Evolutionary conservation across 2,113 vertebrate genomes (phyloP).

Genomic region (Pachyramphus minor): DNA sequence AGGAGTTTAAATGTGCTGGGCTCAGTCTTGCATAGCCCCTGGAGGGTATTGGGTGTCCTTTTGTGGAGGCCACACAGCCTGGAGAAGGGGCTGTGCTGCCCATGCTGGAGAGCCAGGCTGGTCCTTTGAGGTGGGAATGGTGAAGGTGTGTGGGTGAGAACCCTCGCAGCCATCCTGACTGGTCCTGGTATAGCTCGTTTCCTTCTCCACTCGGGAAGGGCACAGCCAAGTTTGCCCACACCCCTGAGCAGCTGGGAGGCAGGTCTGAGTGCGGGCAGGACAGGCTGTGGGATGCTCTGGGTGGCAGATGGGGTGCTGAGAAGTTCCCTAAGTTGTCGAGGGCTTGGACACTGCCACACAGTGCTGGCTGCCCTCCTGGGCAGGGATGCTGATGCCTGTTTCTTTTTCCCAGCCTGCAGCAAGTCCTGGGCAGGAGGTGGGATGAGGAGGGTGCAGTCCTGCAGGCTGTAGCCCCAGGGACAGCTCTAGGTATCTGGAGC

Average conservation of each 20-base stretch:
- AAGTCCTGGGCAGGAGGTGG: not conserved
- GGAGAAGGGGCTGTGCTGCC: not conserved
- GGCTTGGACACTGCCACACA: rapidly evolving
- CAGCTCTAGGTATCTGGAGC: not conserved
- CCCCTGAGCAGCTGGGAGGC: not conserved
- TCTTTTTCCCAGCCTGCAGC: not conserved
- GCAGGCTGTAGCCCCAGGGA: too few relatives aligned
- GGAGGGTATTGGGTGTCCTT: not conserved
- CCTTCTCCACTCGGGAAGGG: rapidly evolving
- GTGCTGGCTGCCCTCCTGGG: not conserved
- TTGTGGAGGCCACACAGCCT: rapidly evolving
- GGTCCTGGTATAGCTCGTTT: rapidly evolving
- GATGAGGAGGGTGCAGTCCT: not conserved
- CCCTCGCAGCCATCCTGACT: rapidly evolving
- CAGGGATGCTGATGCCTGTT: rapidly evolving
- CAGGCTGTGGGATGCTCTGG: not conserved
- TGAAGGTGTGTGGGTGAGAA: not conserved
- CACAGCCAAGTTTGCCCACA: rapidly evolving
- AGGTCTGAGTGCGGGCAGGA: not conserved
- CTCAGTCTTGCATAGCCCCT: not conserved
- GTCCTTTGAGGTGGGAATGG: rapidly evolving
- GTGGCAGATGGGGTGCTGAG: not conserved
- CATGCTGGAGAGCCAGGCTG: rapidly evolving
- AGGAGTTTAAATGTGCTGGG: not conserved
- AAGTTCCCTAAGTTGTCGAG: not conserved